Evolutionary conservation across 1,140 invertebrate genomes (phyloP), one percentile per base, ranked within the genome.

Genomic region (Campoletis sonorensis): DNA sequence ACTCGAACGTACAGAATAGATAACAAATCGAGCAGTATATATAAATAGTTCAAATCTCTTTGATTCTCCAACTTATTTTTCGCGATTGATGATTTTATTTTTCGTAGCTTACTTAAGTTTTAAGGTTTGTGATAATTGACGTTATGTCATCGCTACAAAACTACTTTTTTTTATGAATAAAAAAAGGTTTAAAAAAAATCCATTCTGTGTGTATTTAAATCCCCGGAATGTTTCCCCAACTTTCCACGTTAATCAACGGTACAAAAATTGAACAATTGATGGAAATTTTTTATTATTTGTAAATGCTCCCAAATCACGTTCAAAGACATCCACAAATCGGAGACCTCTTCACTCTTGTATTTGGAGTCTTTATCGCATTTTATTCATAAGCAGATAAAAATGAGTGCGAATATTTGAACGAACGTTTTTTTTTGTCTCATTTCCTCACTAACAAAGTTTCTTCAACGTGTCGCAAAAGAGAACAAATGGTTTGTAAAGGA

Each of bases 101-200:
- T 58, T n/a, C n/a, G 49, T 78, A 81, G 72, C 84, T 86, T 84
- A 84, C 73, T 71, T 88, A 85, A 67, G 84, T 86, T 86, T 87
- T 86, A 87, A 80, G 70, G 84, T 89, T 89, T 91, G 89, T 90
- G 90, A 90, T 91, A 89, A 85, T 86, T 85, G 83, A 85, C 86
- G 81, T 85, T 85, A 84, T 80, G 79, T 83, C n/a, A n/a, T n/a
- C 79, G 81, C 82, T 85, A 84, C 84, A 79, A 83, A 83, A 83
- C 81, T 40, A 72, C 70, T 33, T 37, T 79, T 75, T 79, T 84
- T 82, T 51, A 82, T 78, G 33, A 84, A 84, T 78, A 49, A 73
- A 67, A 58, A 64, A 81, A 54, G 72, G 68, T 30, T 23, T 5
- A 45, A 45, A 45, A 45, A 45, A 45, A 45, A 45, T n/a, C 40